Evolutionary conservation across 1,140 invertebrate genomes (phyloP).

Genomic region (Aphaenogaster rudis): DNA sequence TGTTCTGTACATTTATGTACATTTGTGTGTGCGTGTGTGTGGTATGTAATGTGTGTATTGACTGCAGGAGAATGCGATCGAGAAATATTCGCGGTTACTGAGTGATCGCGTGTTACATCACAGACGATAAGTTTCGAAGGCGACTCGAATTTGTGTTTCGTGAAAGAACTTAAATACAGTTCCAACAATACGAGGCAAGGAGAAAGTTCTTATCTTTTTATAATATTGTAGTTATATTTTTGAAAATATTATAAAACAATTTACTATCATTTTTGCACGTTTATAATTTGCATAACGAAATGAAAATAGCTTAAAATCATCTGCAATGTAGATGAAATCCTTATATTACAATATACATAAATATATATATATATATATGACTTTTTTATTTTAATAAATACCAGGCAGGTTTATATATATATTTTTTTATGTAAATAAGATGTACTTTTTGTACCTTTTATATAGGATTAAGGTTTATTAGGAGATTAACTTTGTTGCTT

Average conservation of each 20-base stretch:
- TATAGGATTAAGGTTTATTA: constrained; percentile 43
- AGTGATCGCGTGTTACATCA: constrained; percentile 45
- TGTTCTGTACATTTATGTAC: constrained; percentile 58
- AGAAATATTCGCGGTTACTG: constrained; percentile 37
- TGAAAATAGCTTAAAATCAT: constrained; percentile 14
- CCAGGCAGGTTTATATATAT: not conserved
- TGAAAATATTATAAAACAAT: constrained; percentile 2
- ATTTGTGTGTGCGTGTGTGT: constrained; percentile 13
- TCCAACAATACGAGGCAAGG: not conserved
- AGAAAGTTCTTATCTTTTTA: not conserved
- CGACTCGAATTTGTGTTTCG: constrained; percentile 39
- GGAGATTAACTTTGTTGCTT: constrained; percentile 32
- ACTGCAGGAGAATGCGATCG: constrained; percentile 21
- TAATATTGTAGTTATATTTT: not conserved
- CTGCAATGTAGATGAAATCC: constrained; percentile 2
- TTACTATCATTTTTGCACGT: constrained; percentile 7
- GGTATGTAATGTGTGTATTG: constrained; percentile 7
- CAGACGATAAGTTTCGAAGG: constrained; percentile 39
- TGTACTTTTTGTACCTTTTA: constrained; percentile 29
- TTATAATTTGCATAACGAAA: constrained; percentile 18
- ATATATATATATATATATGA: constrained; percentile 13
- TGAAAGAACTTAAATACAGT: constrained; percentile 19
- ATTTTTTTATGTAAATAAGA: constrained; percentile 22
- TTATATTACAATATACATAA: constrained; percentile 14
- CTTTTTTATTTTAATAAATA: constrained; percentile 15